Percentiles rank a stretch among this genome's conserved stretches.
These are phyloP conservation scores for Apeltes quadracus DNA, from an alignment of 2,113 vertebrate species.

Conservation along the genomic window DNA sequence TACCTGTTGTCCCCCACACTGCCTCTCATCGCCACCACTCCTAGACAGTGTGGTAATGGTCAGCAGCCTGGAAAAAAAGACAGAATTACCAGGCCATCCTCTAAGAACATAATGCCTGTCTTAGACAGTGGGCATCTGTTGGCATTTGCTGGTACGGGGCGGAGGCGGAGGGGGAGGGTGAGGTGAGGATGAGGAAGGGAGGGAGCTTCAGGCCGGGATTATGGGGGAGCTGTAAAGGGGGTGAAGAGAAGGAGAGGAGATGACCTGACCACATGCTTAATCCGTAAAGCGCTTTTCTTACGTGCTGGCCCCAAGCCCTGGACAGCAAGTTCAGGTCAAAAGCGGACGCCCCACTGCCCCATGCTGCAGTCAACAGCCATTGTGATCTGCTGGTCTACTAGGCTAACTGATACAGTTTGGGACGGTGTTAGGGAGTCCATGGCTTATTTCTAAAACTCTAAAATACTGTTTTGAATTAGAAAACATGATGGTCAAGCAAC, in stretches of 20 bases:
- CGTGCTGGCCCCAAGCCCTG: constrained; percentile 55
- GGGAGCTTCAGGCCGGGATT: constrained; percentile 77
- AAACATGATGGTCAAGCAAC: neutral
- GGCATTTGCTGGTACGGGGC: constrained; percentile 78
- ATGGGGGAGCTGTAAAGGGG: constrained; percentile 69
- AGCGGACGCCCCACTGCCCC: constrained; percentile 45
- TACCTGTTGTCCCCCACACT: constrained; percentile 59
- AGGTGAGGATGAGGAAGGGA: constrained; percentile 36
- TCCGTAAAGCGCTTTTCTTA: constrained; percentile 73
- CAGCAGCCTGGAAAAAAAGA: constrained; percentile 63
- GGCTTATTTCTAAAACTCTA: constrained; percentile 2
- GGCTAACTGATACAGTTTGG: neutral
- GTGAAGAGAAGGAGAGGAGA: constrained; percentile 70
- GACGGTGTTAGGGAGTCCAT: neutral
- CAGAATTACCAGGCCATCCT: constrained; percentile 77
- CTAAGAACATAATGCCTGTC: constrained; percentile 86
- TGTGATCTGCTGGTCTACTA: constrained; percentile 32
- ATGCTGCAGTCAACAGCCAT: constrained; percentile 32
- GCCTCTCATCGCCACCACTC: constrained; percentile 23
- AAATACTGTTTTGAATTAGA: neutral
- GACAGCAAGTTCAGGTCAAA: constrained; percentile 66
- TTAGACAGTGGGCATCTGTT: constrained; percentile 86
- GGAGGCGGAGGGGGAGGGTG: constrained; percentile 62
- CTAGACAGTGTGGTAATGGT: constrained; percentile 56
- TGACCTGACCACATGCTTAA: constrained; percentile 84